Conservation (phyloP, 35 echinoderm and acorn worm species). For the Apostichopus parvimensis region DNA sequence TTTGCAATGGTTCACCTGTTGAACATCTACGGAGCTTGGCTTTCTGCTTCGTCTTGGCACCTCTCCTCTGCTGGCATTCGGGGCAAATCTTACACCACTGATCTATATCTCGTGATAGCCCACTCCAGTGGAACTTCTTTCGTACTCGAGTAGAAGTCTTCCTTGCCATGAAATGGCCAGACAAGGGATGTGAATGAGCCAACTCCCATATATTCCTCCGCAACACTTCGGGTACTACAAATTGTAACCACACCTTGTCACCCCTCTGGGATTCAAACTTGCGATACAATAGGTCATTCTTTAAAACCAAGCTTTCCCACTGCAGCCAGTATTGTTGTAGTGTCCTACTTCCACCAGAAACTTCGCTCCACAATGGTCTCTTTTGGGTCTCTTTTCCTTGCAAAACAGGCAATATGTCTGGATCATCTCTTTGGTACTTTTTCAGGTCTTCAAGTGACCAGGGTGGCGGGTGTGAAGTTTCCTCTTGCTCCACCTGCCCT, state of each 20-base stretch:
- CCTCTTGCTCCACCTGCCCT: not conserved
- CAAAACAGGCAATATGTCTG: too few species aligned
- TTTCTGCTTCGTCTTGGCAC: not conserved
- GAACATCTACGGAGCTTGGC: not conserved
- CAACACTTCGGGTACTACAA: constrained; percentile 30
- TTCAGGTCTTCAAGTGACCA: too few species aligned
- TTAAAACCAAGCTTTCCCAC: not conserved
- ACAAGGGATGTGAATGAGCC: constrained; percentile 27
- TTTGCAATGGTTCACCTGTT: constrained; percentile 7
- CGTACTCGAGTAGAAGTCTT: constrained; percentile 20
- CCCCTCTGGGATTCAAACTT: constrained; percentile 3
- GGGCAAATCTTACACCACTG: constrained; percentile 13
- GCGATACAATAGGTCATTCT: not conserved
- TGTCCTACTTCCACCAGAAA: too few species aligned
- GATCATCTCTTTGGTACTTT: too few species aligned
- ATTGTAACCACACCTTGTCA: not conserved
- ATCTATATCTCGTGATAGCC: not conserved
- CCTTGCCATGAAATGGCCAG: constrained; percentile 51
- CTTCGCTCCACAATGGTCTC: not conserved
- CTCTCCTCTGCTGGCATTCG: not conserved
- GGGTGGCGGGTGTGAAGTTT: not conserved
- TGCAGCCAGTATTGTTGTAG: too few species aligned
- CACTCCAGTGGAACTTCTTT: not conserved
- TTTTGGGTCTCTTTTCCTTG: not conserved
- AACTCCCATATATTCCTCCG: not conserved